phyloP scores from a whole-genome alignment of 92 coral and sea anemone genomes.

The Heteractis magnifica region DNA sequence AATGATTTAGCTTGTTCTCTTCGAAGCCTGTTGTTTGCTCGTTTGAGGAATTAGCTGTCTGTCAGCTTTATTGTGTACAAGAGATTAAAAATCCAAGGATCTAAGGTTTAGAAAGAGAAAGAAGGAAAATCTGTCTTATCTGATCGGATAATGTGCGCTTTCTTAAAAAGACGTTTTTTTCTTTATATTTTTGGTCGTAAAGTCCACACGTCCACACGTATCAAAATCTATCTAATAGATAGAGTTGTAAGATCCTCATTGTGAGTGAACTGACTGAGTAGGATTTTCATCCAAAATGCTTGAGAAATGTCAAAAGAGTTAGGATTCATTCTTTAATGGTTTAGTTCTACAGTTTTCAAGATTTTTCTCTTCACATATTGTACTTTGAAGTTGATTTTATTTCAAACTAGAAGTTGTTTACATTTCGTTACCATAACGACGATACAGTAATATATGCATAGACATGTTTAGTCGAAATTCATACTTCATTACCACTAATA shows the following conservation, averaged over 20 bases:
- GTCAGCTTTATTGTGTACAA: neutral
- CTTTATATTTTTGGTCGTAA: neutral
- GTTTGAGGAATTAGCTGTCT: neutral
- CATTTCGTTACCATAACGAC: slow-evolving; percentile 28
- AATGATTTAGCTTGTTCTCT: neutral
- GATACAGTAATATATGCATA: neutral
- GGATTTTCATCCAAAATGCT: too few species aligned
- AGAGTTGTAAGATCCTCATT: too few species aligned
- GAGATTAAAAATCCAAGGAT: neutral
- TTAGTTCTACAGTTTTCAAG: neutral
- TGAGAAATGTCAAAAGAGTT: neutral
- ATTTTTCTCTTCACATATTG: neutral
- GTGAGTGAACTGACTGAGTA: too few species aligned
- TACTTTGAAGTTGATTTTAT: neutral
- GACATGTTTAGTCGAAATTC: too few species aligned
- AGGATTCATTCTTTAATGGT: neutral
- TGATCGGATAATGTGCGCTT: neutral
- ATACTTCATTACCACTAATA: too few species aligned
- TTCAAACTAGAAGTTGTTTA: slow-evolving; percentile 12
- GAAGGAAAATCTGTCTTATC: neutral
- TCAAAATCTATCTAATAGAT: too few species aligned
- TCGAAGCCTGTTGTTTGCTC: slow-evolving; percentile 10
- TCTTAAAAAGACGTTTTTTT: neutral
- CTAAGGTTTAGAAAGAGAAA: neutral
- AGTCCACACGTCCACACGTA: too few species aligned